Conservation (phyloP, 1,140 invertebrate species). For the Maconellicoccus hirsutus region DNA sequence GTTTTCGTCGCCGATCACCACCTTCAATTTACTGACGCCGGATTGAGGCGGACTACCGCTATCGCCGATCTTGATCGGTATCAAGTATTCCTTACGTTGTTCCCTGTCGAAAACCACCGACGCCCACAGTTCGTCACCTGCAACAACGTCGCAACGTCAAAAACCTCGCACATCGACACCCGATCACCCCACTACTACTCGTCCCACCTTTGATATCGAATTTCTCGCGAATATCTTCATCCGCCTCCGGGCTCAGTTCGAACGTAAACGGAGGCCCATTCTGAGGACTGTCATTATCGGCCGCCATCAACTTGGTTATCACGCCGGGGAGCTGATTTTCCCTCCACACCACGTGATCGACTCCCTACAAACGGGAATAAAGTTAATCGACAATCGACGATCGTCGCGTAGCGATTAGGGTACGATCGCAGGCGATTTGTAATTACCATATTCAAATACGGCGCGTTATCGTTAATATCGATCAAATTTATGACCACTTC, state of each 20-base stretch:
- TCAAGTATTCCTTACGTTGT: constrained; percentile 67
- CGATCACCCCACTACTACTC: constrained; percentile 15
- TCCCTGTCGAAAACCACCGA: constrained; percentile 75
- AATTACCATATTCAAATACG: constrained; percentile 65
- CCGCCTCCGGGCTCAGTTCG: constrained; percentile 51
- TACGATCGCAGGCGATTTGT: too few relatives aligned
- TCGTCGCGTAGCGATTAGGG: too few relatives aligned
- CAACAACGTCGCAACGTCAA: constrained; percentile 26
- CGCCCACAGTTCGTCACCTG: constrained; percentile 40
- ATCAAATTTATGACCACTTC: constrained; percentile 61
- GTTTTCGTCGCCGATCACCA: constrained; percentile 83
- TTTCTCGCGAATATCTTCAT: constrained; percentile 51
- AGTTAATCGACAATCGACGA: too few relatives aligned
- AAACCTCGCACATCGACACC: constrained; percentile 13
- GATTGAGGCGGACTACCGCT: constrained; percentile 57
- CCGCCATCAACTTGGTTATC: constrained; percentile 58
- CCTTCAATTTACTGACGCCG: constrained; percentile 60
- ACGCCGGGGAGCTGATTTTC: constrained; percentile 58
- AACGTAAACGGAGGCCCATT: constrained; percentile 75
- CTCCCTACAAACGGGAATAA: not conserved
- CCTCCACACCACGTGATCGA: constrained; percentile 64
- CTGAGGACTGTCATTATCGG: constrained; percentile 61
- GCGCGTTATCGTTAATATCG: constrained; percentile 85
- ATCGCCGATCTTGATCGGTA: constrained; percentile 79
- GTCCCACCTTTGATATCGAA: constrained; percentile 56